phyloP scores from a whole-genome alignment of 2,113 vertebrate species.

The Prunella fulvescens region DNA sequence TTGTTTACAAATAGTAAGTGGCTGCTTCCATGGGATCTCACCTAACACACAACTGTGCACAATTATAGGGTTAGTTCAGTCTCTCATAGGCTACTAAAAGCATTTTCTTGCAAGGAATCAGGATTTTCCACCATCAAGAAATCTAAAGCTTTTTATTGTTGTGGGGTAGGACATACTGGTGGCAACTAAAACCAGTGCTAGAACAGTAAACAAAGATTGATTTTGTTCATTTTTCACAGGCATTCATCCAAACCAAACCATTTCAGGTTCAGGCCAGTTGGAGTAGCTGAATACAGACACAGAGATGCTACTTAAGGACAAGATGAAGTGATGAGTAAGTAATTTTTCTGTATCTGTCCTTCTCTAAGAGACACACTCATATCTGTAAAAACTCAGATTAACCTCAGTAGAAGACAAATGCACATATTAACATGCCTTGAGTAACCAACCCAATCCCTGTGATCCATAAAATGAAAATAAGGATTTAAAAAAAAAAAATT shows the following conservation, averaged over 20 bases:
- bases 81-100: not conserved
- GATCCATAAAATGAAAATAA: not conserved
- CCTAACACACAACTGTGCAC: not conserved
- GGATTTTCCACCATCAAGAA: not conserved
- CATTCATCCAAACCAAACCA: not conserved
- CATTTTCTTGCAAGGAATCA: not conserved
- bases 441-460: not conserved
- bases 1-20: not conserved
- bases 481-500: not conserved
- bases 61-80: not conserved
- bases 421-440: not conserved
- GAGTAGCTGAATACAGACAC: not conserved
- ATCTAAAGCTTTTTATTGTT: not conserved
- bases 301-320: not conserved
- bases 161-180: not conserved
- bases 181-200: not conserved
- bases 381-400: not conserved
- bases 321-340: not conserved
- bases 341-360: not conserved
- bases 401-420: not conserved
- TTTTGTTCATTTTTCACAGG: not conserved
- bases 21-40: not conserved
- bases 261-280: not conserved
- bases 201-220: not conserved
- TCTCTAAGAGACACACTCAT: not conserved